Evolutionary conservation across 2,888 invertebrate species (phyloP), one percentile per base, ranked within the genome.

Genomic region (Parnassius smintheus): DNA sequence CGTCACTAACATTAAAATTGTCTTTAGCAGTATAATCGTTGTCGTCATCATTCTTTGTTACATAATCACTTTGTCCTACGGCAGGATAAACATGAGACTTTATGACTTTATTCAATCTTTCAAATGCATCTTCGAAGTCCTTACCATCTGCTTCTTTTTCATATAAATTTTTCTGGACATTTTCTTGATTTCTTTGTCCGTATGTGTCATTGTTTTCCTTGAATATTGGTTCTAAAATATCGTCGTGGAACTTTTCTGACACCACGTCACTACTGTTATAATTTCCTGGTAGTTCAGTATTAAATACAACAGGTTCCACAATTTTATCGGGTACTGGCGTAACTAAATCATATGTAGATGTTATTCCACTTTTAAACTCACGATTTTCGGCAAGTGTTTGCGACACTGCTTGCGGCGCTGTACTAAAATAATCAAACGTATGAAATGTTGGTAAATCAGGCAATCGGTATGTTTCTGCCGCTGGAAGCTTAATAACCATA

Each of bases 351-450:
- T 80, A 68, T 35, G 64, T 72, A 77, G 83, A 69, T 81, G 82
- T 75, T 75, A 82, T 77, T 78, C 78, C 80, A 76, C 71, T 65
- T 80, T 78, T 75, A 76, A 75, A 71, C 72, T 76, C 82, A 57
- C 45, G 13, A 49, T 59, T 60, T 80, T 80, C 75, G 72, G 68
- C 72, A 81, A 82, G 67, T 76, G 81, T 66, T 75, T 80, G 68
- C 72, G 83, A 72, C 88, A 88, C 69, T 78, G 77, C 73, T 84
- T 88, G 76, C 78, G 86, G 81, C 75, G 80, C 69, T 83, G 83
- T 83, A 83, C 89, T 89, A 88, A 89, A 91, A 87, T 85, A 78
- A 86, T 88, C 82, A 86, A 86, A 87, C 65, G 80, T 71, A 79
- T 80, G 80, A 82, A 79, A 77, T 78, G 77, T 75, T 70, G 85